A percentile compares a stretch with the other conserved stretches of the same genome.
phyloP scores from a whole-genome alignment of 2,888 invertebrate species.

The Trichopoda pennipes region DNA sequence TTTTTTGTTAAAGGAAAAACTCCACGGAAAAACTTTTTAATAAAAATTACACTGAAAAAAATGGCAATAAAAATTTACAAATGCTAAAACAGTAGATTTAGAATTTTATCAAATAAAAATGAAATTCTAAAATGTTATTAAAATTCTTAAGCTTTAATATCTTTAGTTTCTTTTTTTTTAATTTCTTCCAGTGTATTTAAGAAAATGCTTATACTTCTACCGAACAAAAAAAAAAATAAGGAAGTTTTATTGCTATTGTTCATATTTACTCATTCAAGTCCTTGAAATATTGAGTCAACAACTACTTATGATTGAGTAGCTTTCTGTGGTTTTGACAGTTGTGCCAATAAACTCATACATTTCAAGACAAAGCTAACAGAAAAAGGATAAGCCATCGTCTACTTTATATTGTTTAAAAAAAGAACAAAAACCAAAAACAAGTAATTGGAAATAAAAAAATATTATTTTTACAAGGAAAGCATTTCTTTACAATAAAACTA shows the following conservation, averaged over 20 bases:
- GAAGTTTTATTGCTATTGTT: conserved; percentile 26
- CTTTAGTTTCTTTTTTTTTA: not conserved
- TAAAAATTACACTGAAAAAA: conserved; percentile 12
- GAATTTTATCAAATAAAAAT: not conserved
- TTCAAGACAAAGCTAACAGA: not conserved
- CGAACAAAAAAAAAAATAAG: not conserved
- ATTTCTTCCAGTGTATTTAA: conserved; percentile 19
- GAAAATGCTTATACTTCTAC: not conserved
- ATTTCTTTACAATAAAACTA: too few species aligned
- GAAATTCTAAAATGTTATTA: too few species aligned
- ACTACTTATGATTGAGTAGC: conserved; percentile 73
- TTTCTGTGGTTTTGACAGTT: conserved; percentile 68
- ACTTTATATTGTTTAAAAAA: not conserved
- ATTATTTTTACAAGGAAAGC: too few species aligned
- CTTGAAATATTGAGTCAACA: conserved; percentile 66
- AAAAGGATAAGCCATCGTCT: not conserved
- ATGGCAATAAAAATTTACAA: not conserved
- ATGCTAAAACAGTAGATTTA: not conserved
- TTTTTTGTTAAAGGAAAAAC: not conserved
- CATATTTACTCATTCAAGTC: conserved; percentile 20
- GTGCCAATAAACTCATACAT: conserved; percentile 63
- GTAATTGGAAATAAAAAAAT: too few species aligned
- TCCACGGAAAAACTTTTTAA: not conserved
- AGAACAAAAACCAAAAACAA: too few species aligned
- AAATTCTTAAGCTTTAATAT: not conserved